phyloP scores from a whole-genome alignment of 2,888 invertebrate genomes.

The Tolmerus cingulatus region DNA sequence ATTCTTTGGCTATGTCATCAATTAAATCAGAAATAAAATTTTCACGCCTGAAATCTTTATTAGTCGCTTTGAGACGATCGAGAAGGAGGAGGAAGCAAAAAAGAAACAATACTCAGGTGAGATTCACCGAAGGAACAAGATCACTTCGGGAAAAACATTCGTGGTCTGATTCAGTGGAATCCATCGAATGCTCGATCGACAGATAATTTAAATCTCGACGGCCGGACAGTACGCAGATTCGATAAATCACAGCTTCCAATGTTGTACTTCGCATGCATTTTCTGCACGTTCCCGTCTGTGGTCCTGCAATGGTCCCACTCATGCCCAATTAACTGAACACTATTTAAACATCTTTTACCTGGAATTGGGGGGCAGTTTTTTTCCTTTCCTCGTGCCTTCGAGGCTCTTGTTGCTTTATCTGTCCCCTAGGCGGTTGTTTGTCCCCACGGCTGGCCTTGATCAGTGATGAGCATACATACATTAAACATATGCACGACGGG shows the following conservation, averaged over 20 bases:
- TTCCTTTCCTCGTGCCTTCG: background rate
- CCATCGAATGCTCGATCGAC: constrained; percentile 42
- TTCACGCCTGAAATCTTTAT: constrained; percentile 64
- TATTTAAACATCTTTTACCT: constrained; percentile 50
- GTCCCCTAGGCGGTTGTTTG: constrained; percentile 15
- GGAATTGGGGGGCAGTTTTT: constrained; percentile 42
- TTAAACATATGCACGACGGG: background rate
- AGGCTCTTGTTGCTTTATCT: constrained; percentile 6
- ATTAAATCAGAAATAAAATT: constrained; percentile 58
- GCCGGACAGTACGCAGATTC: constrained; percentile 44
- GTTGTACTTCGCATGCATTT: constrained; percentile 16
- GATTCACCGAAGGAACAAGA: constrained; percentile 37
- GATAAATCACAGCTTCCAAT: constrained; percentile 48
- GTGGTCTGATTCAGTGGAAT: constrained; percentile 42
- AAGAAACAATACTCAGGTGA: constrained; percentile 17
- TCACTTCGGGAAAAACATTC: constrained; percentile 14
- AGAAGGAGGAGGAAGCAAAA: background rate
- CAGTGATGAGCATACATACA: constrained; percentile 24
- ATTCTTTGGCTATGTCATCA: constrained; percentile 63
- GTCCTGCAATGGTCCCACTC: constrained; percentile 21
- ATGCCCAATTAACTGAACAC: constrained; percentile 49
- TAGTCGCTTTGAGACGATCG: constrained; percentile 52
- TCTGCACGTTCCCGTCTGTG: background rate
- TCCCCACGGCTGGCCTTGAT: constrained; percentile 27
- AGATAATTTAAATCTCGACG: constrained; percentile 41